Evolutionary conservation across 2,888 invertebrate species (phyloP).

Genomic region (Cataglyphis albicans): DNA sequence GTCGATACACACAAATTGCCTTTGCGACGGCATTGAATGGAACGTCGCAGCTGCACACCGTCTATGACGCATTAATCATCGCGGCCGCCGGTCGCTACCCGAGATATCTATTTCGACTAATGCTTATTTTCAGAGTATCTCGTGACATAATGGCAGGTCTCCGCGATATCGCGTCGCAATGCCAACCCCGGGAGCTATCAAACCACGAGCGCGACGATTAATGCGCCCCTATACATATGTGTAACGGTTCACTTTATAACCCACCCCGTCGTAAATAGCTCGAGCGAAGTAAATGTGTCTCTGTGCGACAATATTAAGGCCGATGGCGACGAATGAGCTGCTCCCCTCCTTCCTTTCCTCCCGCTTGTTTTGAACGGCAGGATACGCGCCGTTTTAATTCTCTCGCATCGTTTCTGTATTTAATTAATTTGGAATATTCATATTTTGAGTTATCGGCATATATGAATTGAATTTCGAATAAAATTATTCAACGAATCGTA

Average conservation of each 20-base stretch:
- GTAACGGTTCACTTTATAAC: conserved; percentile 58
- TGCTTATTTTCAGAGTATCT: conserved; percentile 75
- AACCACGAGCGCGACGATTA: conserved; percentile 52
- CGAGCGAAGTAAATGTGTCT: conserved; percentile 64
- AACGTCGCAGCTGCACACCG: conserved; percentile 44
- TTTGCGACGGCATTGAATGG: conserved; percentile 17
- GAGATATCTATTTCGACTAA: conserved; percentile 66
- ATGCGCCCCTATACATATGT: conserved; percentile 55
- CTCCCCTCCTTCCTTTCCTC: neutral
- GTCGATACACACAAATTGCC: conserved; percentile 43
- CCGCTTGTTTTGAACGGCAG: neutral
- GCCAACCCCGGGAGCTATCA: conserved; percentile 43
- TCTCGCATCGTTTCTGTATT: conserved; percentile 10
- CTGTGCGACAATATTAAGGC: conserved; percentile 65
- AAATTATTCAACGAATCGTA: conserved; percentile 10
- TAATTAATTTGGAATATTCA: neutral
- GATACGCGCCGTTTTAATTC: conserved; percentile 11
- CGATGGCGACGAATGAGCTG: conserved; percentile 28
- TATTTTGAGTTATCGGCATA: neutral
- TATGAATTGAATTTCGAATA: neutral
- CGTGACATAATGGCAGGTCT: conserved; percentile 70
- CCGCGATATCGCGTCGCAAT: conserved; percentile 55
- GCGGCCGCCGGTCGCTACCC: conserved; percentile 37
- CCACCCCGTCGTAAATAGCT: conserved; percentile 63
- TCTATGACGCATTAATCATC: conserved; percentile 67